Evolutionary conservation across 2,888 invertebrate species (phyloP).

Genomic region (Trachelus troglodyta): DNA sequence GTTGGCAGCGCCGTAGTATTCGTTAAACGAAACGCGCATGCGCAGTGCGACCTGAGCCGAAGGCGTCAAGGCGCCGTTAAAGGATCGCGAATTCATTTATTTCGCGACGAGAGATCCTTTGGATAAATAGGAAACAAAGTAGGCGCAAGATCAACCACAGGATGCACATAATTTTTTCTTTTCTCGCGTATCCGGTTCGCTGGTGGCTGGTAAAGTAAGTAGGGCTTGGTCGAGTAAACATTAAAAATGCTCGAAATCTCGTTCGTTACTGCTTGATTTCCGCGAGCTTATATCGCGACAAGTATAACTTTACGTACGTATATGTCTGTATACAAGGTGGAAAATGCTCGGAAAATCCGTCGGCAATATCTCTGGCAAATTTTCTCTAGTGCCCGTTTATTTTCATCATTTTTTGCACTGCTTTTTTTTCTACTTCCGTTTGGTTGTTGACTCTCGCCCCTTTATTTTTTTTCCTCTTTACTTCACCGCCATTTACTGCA

Average conservation of each 20-base stretch:
- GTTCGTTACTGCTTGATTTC: background rate
- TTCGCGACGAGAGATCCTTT: too few relatives aligned
- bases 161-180: too few relatives aligned
- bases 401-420: slow-evolving; percentile 6
- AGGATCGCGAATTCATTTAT: too few relatives aligned
- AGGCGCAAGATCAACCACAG: too few relatives aligned
- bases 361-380: slow-evolving; percentile 25
- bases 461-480: background rate
- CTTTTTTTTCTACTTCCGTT: slow-evolving; percentile 8
- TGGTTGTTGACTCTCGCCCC: background rate
- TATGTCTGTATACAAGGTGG: background rate
- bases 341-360: background rate
- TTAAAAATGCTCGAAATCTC: background rate
- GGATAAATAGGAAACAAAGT: too few relatives aligned
- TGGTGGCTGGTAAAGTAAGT: too few relatives aligned
- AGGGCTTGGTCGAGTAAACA: too few relatives aligned
- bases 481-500: slow-evolving; percentile 11
- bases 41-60: background rate
- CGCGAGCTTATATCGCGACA: background rate
- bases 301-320: background rate
- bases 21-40: slow-evolving; percentile 13
- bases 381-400: slow-evolving; percentile 32
- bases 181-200: too few relatives aligned
- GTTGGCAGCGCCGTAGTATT: slow-evolving; percentile 35
- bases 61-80: too few relatives aligned